phyloP scores from a whole-genome alignment of 2,888 invertebrate genomes.

The Lepeophtheirus nordmannii region DNA sequence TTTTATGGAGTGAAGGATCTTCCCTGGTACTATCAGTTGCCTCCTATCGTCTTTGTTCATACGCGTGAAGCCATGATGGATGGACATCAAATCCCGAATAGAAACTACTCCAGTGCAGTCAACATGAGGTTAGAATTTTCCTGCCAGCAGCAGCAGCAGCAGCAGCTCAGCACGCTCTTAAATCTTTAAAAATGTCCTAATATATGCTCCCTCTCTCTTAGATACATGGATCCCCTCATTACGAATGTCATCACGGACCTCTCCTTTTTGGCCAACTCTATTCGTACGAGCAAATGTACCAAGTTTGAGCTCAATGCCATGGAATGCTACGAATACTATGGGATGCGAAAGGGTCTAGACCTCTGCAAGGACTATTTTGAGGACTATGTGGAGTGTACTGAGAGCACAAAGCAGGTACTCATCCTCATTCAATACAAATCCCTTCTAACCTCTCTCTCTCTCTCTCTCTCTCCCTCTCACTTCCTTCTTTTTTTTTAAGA shows the following conservation, averaged over 20 bases:
- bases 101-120: not conserved
- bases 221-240: no score
- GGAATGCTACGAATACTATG: conserved; percentile 17
- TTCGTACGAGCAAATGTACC: not conserved
- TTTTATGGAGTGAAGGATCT: not conserved
- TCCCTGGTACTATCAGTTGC: not conserved
- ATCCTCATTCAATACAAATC: no score
- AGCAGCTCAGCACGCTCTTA: no score
- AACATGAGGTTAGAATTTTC: not conserved
- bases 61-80: not conserved
- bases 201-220: no score
- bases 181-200: no score
- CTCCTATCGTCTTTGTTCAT: not conserved
- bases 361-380: conserved; percentile 13
- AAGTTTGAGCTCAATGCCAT: not conserved
- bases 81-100: not conserved
- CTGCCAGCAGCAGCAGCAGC: no score
- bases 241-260: no score
- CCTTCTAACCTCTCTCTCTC: not conserved
- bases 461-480: not conserved
- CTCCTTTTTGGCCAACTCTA: not conserved
- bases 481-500: not conserved
- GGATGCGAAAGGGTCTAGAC: not conserved
- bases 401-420: conserved; percentile 4
- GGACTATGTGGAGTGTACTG: not conserved